Base-by-base conservation (phyloP, 2,113 vertebrate species). In the Tenebrosternarchus preto region DNA sequence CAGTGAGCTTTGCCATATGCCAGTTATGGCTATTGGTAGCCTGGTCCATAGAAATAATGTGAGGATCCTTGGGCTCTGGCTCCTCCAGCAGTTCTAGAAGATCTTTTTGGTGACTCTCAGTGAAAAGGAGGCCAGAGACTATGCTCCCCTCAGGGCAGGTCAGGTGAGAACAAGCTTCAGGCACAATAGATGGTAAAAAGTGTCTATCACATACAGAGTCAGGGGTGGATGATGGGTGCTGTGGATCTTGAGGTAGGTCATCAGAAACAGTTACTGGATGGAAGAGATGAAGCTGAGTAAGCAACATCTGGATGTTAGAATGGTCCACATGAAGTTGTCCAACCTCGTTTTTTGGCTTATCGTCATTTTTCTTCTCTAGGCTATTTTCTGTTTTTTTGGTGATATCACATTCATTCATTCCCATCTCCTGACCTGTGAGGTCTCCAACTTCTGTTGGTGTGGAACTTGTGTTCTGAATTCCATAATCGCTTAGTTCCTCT, bases 81-180 rank as follows among this genome's bases (percentile, higher is more conserved):
- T 83, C 91, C 79, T 89, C 89, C 83, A 98, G 88, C 46, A 98
- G 92, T 25, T 87, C 93, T 46, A 95, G 87, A 79, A 96, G 68
- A 79, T 96, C 94, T 29, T 91, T 93, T 0, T 92, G 90, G 74
- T 93, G 91, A 0, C 88, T 89, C 64, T 96, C 95, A 0, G 94
- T 92, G 0, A 95, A 95, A 25, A 97, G 91, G 61, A 98, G 90
- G 0, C 96, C 95, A 0, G 92, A 92, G 57, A 88, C 90, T 8
- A 90, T 88, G 56, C 59, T 75, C 8, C 17, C 20, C 22, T 80
- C 60, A 0, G 64, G 6, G 2, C 86, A 36, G 5, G 59, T 8
- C 5, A 39, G 67, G 25, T 67, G 27, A 15, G 5, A n/a, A n/a
- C 57, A 73, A 19, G 77, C 31, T 1, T 92, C 93, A 0, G 89